Evolutionary conservation across 2,113 vertebrate species (phyloP).

Genomic region (Propithecus coquereli): DNA sequence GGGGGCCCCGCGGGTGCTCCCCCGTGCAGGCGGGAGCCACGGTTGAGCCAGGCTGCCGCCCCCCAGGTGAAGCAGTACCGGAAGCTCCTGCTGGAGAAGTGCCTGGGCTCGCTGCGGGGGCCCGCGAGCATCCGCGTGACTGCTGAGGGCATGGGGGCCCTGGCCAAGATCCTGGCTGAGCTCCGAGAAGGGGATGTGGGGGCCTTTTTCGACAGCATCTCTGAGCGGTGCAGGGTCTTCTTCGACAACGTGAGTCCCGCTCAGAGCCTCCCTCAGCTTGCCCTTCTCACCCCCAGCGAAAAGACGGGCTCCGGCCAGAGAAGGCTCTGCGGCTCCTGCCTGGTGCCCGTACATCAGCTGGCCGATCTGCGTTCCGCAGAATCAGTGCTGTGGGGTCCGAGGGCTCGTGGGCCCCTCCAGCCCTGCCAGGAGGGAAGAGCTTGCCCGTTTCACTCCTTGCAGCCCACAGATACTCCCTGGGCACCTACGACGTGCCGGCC

Average conservation of each 20-base stretch:
- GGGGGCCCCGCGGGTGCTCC: background rate
- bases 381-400: background rate
- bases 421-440: background rate
- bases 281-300: too few species aligned
- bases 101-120: conserved; percentile 1
- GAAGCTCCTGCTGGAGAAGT: conserved; percentile 59
- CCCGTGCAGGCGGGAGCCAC: background rate
- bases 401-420: background rate
- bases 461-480: fast-evolving
- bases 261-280: fast-evolving
- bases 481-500: fast-evolving
- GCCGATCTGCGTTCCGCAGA: background rate
- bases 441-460: too few species aligned
- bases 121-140: fast-evolving
- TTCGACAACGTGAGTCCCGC: conserved; percentile 50
- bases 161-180: conserved; percentile 57
- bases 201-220: conserved; percentile 32
- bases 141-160: conserved; percentile 40
- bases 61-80: conserved; percentile 61
- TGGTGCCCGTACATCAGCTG: fast-evolving
- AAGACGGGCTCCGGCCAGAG: background rate
- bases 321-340: fast-evolving
- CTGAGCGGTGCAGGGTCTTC: conserved; percentile 56
- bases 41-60: background rate
- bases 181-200: conserved; percentile 63